Evolutionary conservation across 2,888 invertebrate species (phyloP).

Genomic region (Escarpia spicata): DNA sequence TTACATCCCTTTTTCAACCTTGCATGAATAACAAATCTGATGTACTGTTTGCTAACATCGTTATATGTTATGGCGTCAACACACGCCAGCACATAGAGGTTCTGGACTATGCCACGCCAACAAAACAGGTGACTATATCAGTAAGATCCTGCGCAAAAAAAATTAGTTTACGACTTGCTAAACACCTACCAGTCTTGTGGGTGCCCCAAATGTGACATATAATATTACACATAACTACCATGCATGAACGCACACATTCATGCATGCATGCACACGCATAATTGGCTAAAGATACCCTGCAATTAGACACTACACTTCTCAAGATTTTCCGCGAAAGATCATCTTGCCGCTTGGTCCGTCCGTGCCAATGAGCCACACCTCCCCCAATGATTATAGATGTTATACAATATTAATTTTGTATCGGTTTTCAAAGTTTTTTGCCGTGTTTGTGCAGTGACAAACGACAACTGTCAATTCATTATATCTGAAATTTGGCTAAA

Average conservation of each 20-base stretch:
- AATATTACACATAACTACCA: not conserved
- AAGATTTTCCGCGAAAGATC: not conserved
- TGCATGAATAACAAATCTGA: not conserved
- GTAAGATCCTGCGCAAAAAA: not conserved
- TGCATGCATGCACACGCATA: not conserved
- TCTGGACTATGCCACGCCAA: not conserved
- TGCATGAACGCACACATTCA: not conserved
- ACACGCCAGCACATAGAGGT: not conserved
- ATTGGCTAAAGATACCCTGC: conserved; percentile 1
- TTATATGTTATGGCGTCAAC: not conserved
- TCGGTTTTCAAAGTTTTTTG: not conserved
- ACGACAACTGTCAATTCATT: not conserved
- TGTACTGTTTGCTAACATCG: not conserved
- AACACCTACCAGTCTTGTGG: not conserved
- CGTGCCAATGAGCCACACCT: not conserved
- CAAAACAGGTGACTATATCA: not conserved
- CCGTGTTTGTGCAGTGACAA: not conserved
- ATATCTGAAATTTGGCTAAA: not conserved
- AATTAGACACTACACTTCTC: not conserved
- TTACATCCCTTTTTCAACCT: not conserved
- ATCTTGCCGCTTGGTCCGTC: not conserved
- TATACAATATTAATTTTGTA: not conserved
- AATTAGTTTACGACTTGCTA: not conserved
- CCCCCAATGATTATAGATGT: not conserved
- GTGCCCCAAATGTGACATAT: not conserved